Conservation (phyloP, 2,888 invertebrate species). For the Bombylius discolor region DNA sequence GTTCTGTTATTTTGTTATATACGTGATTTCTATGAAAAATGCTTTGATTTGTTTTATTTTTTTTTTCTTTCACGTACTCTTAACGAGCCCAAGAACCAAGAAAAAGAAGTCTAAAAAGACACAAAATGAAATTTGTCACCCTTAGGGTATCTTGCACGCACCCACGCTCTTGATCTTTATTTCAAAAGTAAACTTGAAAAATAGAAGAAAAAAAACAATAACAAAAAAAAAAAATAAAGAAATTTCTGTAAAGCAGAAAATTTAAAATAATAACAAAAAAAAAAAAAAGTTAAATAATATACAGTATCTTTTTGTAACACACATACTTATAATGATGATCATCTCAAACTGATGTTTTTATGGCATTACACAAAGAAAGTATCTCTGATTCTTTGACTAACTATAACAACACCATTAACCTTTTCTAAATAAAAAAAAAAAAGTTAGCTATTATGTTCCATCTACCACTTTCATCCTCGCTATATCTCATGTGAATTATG, state of each 20-base stretch:
- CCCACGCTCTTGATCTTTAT: slow-evolving; percentile 1
- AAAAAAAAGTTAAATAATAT: background rate
- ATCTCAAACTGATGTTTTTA: background rate
- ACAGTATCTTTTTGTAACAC: background rate
- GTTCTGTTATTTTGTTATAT: too few species aligned
- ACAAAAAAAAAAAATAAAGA: background rate
- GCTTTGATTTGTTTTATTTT: too few species aligned
- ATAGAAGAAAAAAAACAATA: background rate
- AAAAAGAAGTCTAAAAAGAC: background rate
- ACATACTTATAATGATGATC: too few species aligned
- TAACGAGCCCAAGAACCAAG: background rate
- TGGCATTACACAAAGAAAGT: background rate
- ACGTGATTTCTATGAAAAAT: too few species aligned
- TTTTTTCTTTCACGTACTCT: too few species aligned
- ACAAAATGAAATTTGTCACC: slow-evolving; percentile 3
- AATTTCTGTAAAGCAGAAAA: background rate
- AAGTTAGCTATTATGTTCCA: too few species aligned
- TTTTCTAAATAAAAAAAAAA: too few species aligned
- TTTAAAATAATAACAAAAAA: background rate
- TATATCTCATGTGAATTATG: background rate
- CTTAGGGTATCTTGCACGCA: slow-evolving; percentile 5
- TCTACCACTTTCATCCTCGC: background rate
- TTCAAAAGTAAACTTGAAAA: background rate
- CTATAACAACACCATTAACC: too few species aligned
- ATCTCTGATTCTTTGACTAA: too few species aligned